Conservation (phyloP, 1,140 invertebrate species). For the Solenopsis invicta region DNA sequence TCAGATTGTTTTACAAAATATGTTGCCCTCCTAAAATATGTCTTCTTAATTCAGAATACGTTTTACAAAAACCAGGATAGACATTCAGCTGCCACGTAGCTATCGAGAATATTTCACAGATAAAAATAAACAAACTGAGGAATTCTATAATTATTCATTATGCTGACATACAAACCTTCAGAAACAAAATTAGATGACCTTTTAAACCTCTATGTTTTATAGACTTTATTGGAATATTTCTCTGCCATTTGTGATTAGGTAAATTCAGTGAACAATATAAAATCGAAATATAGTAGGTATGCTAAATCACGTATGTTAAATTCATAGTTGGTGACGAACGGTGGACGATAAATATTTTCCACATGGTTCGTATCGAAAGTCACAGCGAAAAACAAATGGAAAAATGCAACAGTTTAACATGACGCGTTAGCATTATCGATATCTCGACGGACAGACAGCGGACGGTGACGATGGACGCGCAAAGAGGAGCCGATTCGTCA, state of each 20-base stretch:
- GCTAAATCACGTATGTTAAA: background rate
- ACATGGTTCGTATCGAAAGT: conserved; percentile 20
- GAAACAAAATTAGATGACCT: background rate
- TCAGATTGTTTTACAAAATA: too few relatives aligned
- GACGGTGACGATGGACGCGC: background rate
- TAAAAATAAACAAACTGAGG: background rate
- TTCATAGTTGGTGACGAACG: background rate
- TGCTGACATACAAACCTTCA: background rate
- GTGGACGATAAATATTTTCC: conserved; percentile 20
- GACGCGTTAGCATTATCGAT: conserved; percentile 29
- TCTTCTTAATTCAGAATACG: background rate
- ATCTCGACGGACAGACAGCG: background rate
- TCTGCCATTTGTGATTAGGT: background rate
- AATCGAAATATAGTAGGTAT: background rate
- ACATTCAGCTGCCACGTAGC: background rate
- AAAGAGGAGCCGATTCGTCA: conserved; percentile 48
- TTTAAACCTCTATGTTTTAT: background rate
- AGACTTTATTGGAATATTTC: too few relatives aligned
- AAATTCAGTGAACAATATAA: background rate
- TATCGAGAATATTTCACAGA: background rate
- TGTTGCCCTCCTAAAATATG: too few relatives aligned
- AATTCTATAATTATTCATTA: background rate
- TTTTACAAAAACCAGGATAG: background rate
- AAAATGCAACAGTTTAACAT: background rate
- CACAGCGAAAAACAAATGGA: background rate